phyloP scores from a whole-genome alignment of 2,888 invertebrate genomes.

The Fragum fragum region DNA sequence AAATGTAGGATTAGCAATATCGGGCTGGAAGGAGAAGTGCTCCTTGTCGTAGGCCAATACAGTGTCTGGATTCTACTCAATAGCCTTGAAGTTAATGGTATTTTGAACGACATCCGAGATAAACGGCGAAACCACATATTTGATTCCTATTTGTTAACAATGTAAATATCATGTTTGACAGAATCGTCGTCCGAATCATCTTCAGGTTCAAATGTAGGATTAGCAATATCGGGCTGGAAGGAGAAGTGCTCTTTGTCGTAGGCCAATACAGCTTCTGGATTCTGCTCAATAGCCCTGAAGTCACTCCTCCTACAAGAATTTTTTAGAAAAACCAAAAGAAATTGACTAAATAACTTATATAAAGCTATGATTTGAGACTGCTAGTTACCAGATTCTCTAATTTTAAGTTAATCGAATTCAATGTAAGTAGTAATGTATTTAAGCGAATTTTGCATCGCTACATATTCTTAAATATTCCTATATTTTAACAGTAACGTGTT shows the following conservation, averaged over 20 bases:
- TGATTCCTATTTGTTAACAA: constrained; percentile 51
- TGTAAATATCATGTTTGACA: constrained; percentile 61
- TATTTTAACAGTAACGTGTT: too few relatives aligned
- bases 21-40: constrained; percentile 71
- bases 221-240: constrained; percentile 65
- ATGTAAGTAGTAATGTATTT: too few relatives aligned
- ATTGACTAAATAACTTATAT: too few relatives aligned
- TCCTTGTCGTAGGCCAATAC: constrained; percentile 64
- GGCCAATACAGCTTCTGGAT: constrained; percentile 54
- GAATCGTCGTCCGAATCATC: constrained; percentile 56
- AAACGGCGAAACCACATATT: too few relatives aligned
- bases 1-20: constrained; percentile 64
- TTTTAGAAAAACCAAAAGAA: too few relatives aligned
- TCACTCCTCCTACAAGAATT: constrained; percentile 58
- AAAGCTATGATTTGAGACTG: too few relatives aligned
- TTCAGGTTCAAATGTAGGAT: constrained; percentile 58
- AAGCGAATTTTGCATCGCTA: too few relatives aligned
- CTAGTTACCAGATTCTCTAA: too few relatives aligned
- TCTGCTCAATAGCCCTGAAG: constrained; percentile 63
- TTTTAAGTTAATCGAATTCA: too few relatives aligned
- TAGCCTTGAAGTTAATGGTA: constrained; percentile 48
- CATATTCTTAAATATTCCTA: too few relatives aligned
- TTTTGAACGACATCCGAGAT: too few relatives aligned
- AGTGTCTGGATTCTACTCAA: constrained; percentile 61
- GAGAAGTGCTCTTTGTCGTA: constrained; percentile 74